These are phyloP conservation scores for Calameuta pallipes DNA, from an alignment of 2,888 invertebrate genomes.

Conservation along the genomic window DNA sequence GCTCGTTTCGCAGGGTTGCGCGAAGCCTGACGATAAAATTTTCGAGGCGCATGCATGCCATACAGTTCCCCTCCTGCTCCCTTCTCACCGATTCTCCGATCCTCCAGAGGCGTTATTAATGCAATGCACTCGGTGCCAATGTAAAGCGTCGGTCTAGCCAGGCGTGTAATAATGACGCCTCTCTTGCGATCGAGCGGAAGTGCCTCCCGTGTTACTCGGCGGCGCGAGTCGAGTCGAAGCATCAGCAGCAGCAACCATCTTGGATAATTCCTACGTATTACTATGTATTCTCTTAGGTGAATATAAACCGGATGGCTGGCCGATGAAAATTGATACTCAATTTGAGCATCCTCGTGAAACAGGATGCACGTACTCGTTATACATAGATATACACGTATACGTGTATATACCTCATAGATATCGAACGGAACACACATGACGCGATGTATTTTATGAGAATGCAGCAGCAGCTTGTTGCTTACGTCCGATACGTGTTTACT, in stretches of 20 bases:
- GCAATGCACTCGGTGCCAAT: neutral
- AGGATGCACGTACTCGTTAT: conserved; percentile 34
- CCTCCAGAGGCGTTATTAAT: neutral
- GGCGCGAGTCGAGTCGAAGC: neutral
- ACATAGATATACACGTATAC: neutral
- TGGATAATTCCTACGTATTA: neutral
- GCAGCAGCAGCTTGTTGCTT: neutral
- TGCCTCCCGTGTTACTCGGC: conserved; percentile 3
- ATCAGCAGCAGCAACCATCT: neutral
- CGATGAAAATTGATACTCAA: conserved; percentile 52
- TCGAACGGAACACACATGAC: neutral
- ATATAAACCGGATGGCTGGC: conserved; percentile 23
- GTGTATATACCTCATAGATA: neutral
- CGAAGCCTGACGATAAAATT: neutral
- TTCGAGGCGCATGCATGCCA: neutral
- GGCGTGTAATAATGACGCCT: conserved; percentile 23
- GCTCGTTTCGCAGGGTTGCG: neutral
- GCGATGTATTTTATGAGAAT: neutral
- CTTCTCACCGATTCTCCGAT: neutral
- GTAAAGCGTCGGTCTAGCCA: conserved; percentile 5
- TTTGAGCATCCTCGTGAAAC: conserved; percentile 38
- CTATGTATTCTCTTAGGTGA: neutral
- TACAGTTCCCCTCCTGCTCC: neutral
- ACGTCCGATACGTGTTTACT: neutral
- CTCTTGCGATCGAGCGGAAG: conserved; percentile 16